Evolutionary conservation across 2,888 invertebrate species (phyloP).

Genomic region (Galerucella calmariensis): DNA sequence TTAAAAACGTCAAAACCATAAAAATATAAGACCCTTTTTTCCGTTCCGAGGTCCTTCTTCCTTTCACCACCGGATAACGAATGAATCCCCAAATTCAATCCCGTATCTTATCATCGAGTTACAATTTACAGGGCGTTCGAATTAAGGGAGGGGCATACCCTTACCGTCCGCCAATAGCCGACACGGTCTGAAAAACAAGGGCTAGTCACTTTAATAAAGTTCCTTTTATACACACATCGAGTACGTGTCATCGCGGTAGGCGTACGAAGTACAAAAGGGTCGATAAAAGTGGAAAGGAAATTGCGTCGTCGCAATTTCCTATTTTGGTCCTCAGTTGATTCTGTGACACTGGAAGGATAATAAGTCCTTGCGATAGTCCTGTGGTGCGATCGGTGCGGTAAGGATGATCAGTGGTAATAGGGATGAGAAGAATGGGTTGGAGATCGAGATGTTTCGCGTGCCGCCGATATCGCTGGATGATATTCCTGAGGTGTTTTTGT

Average conservation of each 20-base stretch:
- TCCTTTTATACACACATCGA: conserved; percentile 55
- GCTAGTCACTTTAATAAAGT: conserved; percentile 67
- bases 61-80: conserved; percentile 27
- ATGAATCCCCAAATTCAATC: conserved; percentile 31
- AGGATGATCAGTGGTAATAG: conserved; percentile 60
- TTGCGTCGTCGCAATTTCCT: conserved; percentile 56
- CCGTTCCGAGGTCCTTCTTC: not conserved
- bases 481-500: conserved; percentile 78
- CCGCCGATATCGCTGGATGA: conserved; percentile 80
- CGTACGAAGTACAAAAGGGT: conserved; percentile 53
- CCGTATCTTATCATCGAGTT: conserved; percentile 29
- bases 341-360: conserved; percentile 43
- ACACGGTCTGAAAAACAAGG: conserved; percentile 68
- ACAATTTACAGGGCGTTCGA: conserved; percentile 37
- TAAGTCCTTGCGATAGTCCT: conserved; percentile 25
- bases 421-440: conserved; percentile 57
- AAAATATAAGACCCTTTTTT: conserved; percentile 22
- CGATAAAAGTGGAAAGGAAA: conserved; percentile 52
- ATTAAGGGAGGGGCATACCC: conserved; percentile 52
- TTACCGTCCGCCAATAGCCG: conserved; percentile 52
- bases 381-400: conserved; percentile 26
- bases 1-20: conserved; percentile 5
- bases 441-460: conserved; percentile 72
- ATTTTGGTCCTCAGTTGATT: conserved; percentile 48
- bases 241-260: conserved; percentile 68